Evolutionary conservation across 1,140 invertebrate species (phyloP), one percentile per base, ranked within the genome.

Genomic region (Telenomus remus): DNA sequence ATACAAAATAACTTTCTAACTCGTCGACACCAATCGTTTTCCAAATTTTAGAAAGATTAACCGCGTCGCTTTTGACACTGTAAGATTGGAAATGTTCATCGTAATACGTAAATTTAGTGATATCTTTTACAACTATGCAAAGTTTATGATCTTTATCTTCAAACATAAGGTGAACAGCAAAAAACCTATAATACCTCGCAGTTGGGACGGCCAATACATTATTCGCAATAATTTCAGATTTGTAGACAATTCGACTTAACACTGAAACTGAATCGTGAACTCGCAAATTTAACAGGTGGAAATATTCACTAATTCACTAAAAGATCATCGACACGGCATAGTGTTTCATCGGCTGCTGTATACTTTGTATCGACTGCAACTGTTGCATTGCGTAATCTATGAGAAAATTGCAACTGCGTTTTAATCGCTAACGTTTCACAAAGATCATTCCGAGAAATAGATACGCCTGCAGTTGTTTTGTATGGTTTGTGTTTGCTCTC

Each of bases 391-490:
- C 42, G 33, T 33, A 64, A 16, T 19, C 51, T 27, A 46, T 35
- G 43, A 44, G 48, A 63, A 0, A 63, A 63, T 53, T 42, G 51
- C 16, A 75, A 46, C 42, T 75, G 56, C 13, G 37, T 47, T 42
- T 75, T 68, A 16, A 69, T 63, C 13, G 57, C 72, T 13, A 63
- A 33, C 15, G 46, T 50, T 50, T 75, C 63, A 9, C 43, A 61
- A 47, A 75, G 39, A 56, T 69, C 57, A n/a, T 37, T 14, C 1
- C 42, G 44, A 2, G 51, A 64, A 56, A 56, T 6, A 7, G 50
- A 61, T 27, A 14, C n/a, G 37, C 14, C 42, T n/a, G 48, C 15
- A 35, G 42, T 44, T 48, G 47, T 37, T 51, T 50, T 53, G 10
- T 43, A 44, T 19, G 46, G 27, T 10, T 13, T 11, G 11, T 63